phyloP scores from a whole-genome alignment of 2,797 vertebrate species.

The Rhynchonycteris naso region DNA sequence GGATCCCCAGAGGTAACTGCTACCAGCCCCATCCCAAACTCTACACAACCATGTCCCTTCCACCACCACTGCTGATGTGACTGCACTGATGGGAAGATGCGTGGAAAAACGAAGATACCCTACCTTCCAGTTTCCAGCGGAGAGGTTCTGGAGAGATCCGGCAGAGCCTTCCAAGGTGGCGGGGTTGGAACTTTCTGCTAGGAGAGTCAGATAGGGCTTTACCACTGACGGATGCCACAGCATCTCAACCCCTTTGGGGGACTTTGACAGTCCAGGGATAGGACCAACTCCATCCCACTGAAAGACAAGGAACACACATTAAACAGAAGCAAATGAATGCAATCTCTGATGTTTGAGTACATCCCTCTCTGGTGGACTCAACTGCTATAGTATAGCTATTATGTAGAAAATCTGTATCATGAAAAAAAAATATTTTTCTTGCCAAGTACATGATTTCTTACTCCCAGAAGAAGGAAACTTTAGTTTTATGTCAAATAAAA shows the following conservation, averaged over 20 bases:
- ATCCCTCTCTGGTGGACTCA: conserved; percentile 23
- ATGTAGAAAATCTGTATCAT: not conserved
- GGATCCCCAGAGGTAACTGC: not conserved
- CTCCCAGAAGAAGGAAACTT: conserved; percentile 39
- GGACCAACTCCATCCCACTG: conserved; percentile 99
- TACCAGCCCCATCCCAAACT: not conserved
- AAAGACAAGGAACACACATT: conserved; percentile 25
- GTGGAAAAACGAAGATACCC: not conserved
- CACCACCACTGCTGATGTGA: not conserved
- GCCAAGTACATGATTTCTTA: conserved; percentile 43
- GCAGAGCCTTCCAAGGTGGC: conserved; percentile 98
- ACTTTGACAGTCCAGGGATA: conserved; percentile 96
- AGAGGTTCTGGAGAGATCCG: conserved; percentile 97
- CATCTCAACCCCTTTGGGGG: conserved; percentile 98
- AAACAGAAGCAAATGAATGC: not conserved
- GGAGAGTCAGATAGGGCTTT: conserved; percentile 96
- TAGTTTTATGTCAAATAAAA: conserved; percentile 61
- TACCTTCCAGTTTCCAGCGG: conserved; percentile 99
- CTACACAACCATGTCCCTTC: not conserved
- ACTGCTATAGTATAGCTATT: not conserved
- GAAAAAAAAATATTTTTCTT: conserved; percentile 36
- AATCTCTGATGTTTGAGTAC: not conserved
- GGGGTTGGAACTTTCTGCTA: conserved; percentile 98
- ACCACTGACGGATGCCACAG: conserved; percentile 98
- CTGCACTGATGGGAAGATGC: not conserved